Conservation (phyloP, 2,113 vertebrate genomes). For the Vulpes ferrilata region DNA sequence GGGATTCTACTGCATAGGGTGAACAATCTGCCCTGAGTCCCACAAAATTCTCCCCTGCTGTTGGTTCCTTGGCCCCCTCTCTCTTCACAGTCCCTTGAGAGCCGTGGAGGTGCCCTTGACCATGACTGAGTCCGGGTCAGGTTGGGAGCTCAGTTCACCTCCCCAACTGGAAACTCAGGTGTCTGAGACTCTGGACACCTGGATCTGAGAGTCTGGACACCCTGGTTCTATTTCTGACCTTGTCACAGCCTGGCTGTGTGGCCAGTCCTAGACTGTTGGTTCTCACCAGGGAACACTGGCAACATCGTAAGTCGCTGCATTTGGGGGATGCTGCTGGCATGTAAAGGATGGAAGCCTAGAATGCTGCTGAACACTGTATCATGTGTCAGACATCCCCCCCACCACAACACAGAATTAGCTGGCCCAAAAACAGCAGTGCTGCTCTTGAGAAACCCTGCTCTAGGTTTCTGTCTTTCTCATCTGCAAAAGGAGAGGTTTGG, state of each 20-base stretch:
- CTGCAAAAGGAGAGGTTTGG: background rate
- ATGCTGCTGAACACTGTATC: rapidly evolving
- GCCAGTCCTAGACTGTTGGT: background rate
- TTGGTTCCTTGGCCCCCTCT: too few species aligned
- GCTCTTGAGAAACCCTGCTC: background rate
- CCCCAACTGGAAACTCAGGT: too few species aligned
- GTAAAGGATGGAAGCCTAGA: background rate
- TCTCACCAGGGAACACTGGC: background rate
- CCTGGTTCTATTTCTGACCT: background rate
- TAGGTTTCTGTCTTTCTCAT: background rate
- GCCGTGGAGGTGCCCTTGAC: too few species aligned
- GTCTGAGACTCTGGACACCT: background rate
- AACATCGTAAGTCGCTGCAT: background rate
- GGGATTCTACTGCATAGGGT: rapidly evolving
- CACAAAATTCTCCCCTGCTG: too few species aligned
- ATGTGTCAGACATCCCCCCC: background rate
- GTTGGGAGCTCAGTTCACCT: background rate
- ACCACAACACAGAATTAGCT: rapidly evolving
- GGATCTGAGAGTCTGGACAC: background rate
- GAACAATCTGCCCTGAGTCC: rapidly evolving
- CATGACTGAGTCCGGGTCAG: background rate
- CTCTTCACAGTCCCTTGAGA: rapidly evolving
- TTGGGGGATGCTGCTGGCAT: too few species aligned
- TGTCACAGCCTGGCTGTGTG: background rate
- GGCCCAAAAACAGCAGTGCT: background rate